Percentiles rank a stretch among this genome's conserved stretches.
phyloP scores from a whole-genome alignment of 2,888 invertebrate genomes.

The Luperina testacea region DNA sequence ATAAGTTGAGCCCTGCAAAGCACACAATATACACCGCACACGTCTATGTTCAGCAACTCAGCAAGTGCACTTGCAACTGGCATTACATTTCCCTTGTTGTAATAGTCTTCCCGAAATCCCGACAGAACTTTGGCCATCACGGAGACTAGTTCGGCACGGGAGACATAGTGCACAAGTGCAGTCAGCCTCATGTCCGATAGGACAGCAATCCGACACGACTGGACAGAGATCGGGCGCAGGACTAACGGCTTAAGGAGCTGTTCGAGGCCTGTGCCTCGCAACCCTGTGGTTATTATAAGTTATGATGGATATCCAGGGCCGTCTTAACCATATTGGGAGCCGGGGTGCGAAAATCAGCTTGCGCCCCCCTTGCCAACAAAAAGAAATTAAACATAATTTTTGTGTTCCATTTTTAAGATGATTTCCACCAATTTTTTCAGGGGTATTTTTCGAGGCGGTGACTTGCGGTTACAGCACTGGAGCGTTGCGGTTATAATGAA shows the following conservation, averaged over 20 bases:
- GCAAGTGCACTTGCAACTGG: background rate
- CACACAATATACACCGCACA: background rate
- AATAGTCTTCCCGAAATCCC: background rate
- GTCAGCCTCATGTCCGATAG: background rate
- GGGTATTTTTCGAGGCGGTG: too few species aligned
- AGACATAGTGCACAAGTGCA: background rate
- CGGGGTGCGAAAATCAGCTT: too few species aligned
- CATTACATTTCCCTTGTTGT: background rate
- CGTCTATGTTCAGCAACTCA: background rate
- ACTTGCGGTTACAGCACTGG: too few species aligned
- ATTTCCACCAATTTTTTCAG: too few species aligned
- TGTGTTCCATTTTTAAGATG: too few species aligned
- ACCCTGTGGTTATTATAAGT: too few species aligned
- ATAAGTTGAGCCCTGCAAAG: background rate
- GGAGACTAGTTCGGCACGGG: background rate
- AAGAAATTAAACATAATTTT: too few species aligned
- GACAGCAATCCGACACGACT: background rate
- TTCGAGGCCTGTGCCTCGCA: background rate
- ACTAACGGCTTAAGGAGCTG: background rate
- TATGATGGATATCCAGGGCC: too few species aligned
- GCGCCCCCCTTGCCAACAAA: too few species aligned
- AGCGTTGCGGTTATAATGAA: too few species aligned
- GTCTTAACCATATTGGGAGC: too few species aligned
- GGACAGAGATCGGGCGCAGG: background rate
- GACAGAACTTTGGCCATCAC: background rate